Conservation (phyloP, 2,113 vertebrate genomes). For the Crotalus helleri region DNA sequence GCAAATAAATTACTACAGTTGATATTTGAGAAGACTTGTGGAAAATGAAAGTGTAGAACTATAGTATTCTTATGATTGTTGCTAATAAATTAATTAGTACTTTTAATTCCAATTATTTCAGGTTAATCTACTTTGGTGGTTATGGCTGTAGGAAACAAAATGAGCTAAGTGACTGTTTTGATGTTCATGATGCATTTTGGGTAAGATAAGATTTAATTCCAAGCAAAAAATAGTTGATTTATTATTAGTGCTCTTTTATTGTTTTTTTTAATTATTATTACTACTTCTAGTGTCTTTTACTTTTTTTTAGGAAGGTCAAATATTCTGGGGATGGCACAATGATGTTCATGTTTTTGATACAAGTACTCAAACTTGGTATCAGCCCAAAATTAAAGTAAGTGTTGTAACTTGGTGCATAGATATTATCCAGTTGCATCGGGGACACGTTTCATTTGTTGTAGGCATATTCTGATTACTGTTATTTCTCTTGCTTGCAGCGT, state of each 20-base stretch:
- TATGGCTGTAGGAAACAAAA: constrained; percentile 87
- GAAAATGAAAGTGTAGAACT: not conserved
- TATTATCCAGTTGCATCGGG: not conserved
- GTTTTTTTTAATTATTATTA: not conserved
- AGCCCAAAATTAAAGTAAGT: constrained; percentile 81
- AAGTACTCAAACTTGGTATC: constrained; percentile 77
- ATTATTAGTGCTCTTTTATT: not conserved
- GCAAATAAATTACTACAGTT: not conserved
- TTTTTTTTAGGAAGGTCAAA: constrained; percentile 75
- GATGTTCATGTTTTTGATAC: constrained; percentile 93
- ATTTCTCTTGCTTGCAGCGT: constrained; percentile 72
- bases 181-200: constrained; percentile 91
- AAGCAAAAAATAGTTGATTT: not conserved
- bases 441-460: not conserved
- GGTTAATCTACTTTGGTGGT: constrained; percentile 92
- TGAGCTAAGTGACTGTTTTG: constrained; percentile 82
- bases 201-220: constrained; percentile 67
- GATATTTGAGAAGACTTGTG: not conserved
- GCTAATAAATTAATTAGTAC: not conserved
- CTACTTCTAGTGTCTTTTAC: not conserved
- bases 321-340: constrained; percentile 96
- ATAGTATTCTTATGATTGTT: not conserved
- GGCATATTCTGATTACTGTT: not conserved
- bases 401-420: not conserved
- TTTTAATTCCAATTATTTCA: constrained; percentile 56